These are phyloP conservation scores for Seriola quinqueradiata DNA, from an alignment of 2,113 vertebrate genomes.

Conservation along the genomic window DNA sequence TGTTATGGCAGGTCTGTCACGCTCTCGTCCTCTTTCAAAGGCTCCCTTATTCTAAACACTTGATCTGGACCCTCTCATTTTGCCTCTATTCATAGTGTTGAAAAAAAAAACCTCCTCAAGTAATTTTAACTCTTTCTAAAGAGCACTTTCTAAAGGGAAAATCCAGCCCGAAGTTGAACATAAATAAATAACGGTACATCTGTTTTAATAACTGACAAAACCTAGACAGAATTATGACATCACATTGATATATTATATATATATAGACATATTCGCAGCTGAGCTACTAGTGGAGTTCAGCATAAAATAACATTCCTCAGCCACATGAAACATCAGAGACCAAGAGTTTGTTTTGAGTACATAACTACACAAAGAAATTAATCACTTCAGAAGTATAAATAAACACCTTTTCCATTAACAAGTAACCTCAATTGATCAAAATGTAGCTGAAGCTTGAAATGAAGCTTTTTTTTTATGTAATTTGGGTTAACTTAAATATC, in stretches of 20 bases:
- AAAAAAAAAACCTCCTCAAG: constrained; percentile 20
- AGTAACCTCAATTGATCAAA: background rate
- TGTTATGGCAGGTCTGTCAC: constrained; percentile 49
- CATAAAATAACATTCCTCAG: constrained; percentile 4
- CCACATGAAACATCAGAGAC: background rate
- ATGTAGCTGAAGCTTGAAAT: too few relatives aligned
- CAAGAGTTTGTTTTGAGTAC: background rate
- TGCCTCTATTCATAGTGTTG: constrained; percentile 28
- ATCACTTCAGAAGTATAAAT: background rate
- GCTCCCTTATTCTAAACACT: constrained; percentile 49
- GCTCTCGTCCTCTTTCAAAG: constrained; percentile 28
- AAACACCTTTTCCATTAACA: background rate
- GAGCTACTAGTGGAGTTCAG: background rate
- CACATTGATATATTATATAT: background rate
- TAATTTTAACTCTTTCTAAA: constrained; percentile 9
- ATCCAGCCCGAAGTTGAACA: background rate
- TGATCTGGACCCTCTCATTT: constrained; percentile 38
- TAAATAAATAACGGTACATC: constrained; percentile 22
- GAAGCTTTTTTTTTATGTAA: background rate
- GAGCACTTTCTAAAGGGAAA: background rate
- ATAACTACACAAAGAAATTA: background rate
- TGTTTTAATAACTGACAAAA: background rate
- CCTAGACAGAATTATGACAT: background rate
- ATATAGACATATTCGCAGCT: background rate
- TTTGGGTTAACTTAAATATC: background rate